phyloP scores from a whole-genome alignment of 2,888 invertebrate genomes.

The Tetragnatha montana region DNA sequence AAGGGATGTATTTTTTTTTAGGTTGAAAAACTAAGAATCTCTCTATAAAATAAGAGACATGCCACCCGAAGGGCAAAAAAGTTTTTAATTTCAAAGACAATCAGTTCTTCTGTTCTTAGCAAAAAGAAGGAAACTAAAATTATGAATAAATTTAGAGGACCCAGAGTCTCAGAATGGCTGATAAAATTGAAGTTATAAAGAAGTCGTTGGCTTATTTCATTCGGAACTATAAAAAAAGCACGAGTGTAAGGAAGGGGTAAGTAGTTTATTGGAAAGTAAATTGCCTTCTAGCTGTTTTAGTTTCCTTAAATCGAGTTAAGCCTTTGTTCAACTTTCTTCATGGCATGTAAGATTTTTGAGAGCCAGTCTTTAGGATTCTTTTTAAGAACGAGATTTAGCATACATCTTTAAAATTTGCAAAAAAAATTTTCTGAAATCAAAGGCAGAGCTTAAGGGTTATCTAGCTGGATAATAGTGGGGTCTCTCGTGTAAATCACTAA shows the following conservation, averaged over 20 bases:
- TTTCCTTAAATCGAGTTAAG: constrained; percentile 34
- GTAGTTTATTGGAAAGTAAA: constrained; percentile 49
- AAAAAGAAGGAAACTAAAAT: constrained; percentile 11
- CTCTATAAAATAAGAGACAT: constrained; percentile 26
- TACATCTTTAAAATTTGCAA: neutral
- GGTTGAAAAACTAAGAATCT: constrained; percentile 13
- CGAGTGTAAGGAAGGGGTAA: neutral
- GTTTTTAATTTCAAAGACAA: constrained; percentile 41
- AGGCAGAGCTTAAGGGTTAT: no score
- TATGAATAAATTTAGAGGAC: constrained; percentile 44
- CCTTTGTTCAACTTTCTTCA: neutral
- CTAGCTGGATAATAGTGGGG: no score
- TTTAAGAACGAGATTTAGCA: neutral
- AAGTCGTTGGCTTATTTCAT: constrained; percentile 25
- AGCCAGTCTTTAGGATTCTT: neutral
- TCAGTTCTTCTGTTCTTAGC: neutral
- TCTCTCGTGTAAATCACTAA: no score
- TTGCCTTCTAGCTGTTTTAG: constrained; percentile 47
- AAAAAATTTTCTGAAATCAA: neutral
- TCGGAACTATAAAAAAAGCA: constrained; percentile 18
- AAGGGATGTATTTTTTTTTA: constrained; percentile 8
- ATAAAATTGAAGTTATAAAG: constrained; percentile 16
- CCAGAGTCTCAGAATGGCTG: neutral
- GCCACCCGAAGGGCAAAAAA: constrained; percentile 23
- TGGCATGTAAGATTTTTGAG: neutral